Evolutionary conservation across 2,113 vertebrate species (phyloP).

Genomic region (Platichthys stellatus): DNA sequence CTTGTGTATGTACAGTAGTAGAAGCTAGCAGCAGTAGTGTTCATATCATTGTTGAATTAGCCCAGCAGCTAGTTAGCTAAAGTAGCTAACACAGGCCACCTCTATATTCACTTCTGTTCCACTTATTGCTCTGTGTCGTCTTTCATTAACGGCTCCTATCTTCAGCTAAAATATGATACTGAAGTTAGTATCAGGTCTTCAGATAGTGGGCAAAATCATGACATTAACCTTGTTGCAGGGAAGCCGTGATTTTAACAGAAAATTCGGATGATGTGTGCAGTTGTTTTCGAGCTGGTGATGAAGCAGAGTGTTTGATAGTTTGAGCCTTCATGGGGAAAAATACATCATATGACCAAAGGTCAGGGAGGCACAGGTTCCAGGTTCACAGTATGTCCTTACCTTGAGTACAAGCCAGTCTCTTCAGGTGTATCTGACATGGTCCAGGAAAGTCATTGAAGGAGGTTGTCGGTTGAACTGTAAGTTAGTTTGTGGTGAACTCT

Average conservation of each 20-base stretch:
- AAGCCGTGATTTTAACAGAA: not conserved
- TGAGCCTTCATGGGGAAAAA: not conserved
- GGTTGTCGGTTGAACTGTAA: not conserved
- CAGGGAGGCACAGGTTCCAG: not conserved
- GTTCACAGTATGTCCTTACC: not conserved
- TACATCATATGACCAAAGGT: not conserved
- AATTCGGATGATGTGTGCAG: not conserved
- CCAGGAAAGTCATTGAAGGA: not conserved
- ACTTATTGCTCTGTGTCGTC: constrained; percentile 5
- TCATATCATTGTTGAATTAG: constrained; percentile 1
- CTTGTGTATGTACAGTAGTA: not conserved
- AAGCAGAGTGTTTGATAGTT: not conserved
- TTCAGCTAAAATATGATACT: not conserved
- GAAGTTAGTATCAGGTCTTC: not conserved
- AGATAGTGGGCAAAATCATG: not conserved
- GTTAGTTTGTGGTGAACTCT: not conserved
- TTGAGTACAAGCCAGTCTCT: not conserved
- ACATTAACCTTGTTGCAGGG: not conserved
- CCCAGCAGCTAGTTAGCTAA: not conserved
- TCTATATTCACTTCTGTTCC: not conserved
- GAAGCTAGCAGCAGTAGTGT: not conserved
- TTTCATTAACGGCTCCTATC: not conserved
- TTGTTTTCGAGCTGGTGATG: not conserved
- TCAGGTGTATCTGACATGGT: not conserved
- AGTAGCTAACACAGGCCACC: not conserved